phyloP scores from a whole-genome alignment of 1,140 invertebrate species.

The Apis laboriosa region DNA sequence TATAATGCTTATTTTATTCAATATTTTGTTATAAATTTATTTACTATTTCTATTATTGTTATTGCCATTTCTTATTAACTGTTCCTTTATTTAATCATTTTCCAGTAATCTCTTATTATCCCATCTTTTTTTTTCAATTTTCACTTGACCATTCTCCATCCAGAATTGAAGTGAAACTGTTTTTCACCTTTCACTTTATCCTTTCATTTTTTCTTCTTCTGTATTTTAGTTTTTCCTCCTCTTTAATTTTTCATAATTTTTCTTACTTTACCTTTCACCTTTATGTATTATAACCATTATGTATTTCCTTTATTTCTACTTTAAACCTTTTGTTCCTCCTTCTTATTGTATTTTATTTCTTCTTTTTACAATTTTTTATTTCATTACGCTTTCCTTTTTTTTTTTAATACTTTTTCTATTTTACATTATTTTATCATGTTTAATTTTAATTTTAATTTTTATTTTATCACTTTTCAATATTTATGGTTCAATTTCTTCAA shows the following conservation, averaged over 20 bases:
- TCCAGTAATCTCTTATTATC: not conserved
- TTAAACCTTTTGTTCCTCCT: not conserved
- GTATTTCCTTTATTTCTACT: not conserved
- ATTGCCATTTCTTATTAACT: not conserved
- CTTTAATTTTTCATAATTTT: not conserved
- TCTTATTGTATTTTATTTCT: not conserved
- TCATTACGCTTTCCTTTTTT: not conserved
- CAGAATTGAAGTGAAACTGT: not conserved
- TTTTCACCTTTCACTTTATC: no score
- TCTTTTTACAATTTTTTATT: not conserved
- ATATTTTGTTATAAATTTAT: not conserved
- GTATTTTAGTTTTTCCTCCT: not conserved
- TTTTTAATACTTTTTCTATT: no score
- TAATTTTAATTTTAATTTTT: not conserved
- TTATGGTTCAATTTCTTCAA: not conserved
- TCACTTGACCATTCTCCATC: not conserved
- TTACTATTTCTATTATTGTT: not conserved
- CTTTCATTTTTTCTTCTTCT: not conserved
- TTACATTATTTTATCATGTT: not conserved
- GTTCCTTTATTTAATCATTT: not conserved
- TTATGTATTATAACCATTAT: no score
- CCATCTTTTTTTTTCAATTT: no score
- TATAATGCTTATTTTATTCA: no score
- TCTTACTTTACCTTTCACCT: not conserved
- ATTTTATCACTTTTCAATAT: not conserved